These are phyloP conservation scores for Drosophila dunni DNA, from an alignment of 1,140 invertebrate species.

Conservation along the genomic window DNA sequence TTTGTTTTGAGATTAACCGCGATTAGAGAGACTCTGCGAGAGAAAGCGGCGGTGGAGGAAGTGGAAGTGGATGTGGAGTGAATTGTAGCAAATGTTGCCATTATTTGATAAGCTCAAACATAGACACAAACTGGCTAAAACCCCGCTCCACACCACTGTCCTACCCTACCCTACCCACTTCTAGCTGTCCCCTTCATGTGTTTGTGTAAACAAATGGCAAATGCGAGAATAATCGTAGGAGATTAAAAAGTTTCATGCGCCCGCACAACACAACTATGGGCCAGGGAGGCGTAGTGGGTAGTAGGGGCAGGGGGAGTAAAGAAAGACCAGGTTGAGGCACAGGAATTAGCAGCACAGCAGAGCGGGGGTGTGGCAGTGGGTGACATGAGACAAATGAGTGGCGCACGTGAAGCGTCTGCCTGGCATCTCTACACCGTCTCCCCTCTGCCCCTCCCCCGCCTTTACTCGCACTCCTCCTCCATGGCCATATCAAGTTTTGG, in stretches of 20 bases:
- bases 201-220: slow-evolving; percentile 83
- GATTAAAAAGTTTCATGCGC: slow-evolving; percentile 83
- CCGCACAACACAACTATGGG: slow-evolving; percentile 37
- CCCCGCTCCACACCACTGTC: neutral
- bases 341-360: neutral
- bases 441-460: neutral
- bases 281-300: neutral
- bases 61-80: slow-evolving; percentile 24
- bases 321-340: neutral
- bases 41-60: slow-evolving; percentile 1
- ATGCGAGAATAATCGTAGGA: slow-evolving; percentile 84
- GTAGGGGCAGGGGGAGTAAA: neutral
- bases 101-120: slow-evolving; percentile 84
- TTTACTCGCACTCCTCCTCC: neutral
- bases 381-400: slow-evolving; percentile 78
- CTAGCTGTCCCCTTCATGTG: slow-evolving; percentile 37
- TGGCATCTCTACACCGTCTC: neutral
- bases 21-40: slow-evolving; percentile 68
- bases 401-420: slow-evolving; percentile 70
- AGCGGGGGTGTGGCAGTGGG: slow-evolving; percentile 3
- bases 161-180: too few relatives aligned
- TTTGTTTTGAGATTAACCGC: slow-evolving; percentile 85
- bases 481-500: slow-evolving; percentile 33
- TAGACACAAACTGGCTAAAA: slow-evolving; percentile 43
- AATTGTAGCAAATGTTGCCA: slow-evolving; percentile 82